Percentiles rank a stretch among this genome's conserved stretches.
These are phyloP conservation scores for Lordiphosa andalusiaca DNA, from an alignment of 2,888 invertebrate genomes.

Conservation along the genomic window DNA sequence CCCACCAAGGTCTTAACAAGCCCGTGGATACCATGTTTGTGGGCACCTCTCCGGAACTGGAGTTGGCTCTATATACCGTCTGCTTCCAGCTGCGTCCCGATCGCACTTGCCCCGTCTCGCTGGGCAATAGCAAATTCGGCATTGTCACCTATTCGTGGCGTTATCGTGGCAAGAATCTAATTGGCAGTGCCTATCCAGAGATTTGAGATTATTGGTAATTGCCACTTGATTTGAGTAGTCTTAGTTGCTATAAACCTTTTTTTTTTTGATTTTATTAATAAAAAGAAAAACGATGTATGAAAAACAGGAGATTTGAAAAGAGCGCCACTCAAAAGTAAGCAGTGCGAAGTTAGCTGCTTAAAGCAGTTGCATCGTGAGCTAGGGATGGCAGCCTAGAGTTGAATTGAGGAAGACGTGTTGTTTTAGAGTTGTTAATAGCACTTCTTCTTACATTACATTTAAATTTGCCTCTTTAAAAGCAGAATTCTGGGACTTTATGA, in stretches of 20 bases:
- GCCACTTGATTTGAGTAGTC: constrained; percentile 6
- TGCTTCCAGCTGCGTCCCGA: constrained; percentile 91
- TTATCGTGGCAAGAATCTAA: constrained; percentile 88
- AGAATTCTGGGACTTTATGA: too few species aligned
- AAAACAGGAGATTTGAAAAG: background rate
- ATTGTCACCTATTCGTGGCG: constrained; percentile 88
- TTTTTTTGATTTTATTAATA: constrained; percentile 16
- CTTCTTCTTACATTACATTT: too few species aligned
- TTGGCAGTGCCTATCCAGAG: constrained; percentile 91
- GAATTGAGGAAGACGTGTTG: too few species aligned
- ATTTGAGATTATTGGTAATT: constrained; percentile 80
- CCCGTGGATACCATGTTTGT: constrained; percentile 90
- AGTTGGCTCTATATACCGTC: constrained; percentile 93
- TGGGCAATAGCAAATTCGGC: constrained; percentile 86
- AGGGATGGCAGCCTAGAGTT: too few species aligned
- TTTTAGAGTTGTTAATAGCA: too few species aligned
- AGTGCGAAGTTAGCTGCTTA: too few species aligned
- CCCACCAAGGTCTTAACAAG: constrained; percentile 86
- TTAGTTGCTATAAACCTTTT: background rate
- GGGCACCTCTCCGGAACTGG: constrained; percentile 94
- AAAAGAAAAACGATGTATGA: constrained; percentile 8
- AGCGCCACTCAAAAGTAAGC: too few species aligned
- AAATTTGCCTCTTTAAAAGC: too few species aligned
- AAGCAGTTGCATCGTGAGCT: too few species aligned
- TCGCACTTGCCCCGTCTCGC: constrained; percentile 86